Evolutionary conservation across 2,113 vertebrate genomes (phyloP).

Genomic region (Pterophyllum scalare): DNA sequence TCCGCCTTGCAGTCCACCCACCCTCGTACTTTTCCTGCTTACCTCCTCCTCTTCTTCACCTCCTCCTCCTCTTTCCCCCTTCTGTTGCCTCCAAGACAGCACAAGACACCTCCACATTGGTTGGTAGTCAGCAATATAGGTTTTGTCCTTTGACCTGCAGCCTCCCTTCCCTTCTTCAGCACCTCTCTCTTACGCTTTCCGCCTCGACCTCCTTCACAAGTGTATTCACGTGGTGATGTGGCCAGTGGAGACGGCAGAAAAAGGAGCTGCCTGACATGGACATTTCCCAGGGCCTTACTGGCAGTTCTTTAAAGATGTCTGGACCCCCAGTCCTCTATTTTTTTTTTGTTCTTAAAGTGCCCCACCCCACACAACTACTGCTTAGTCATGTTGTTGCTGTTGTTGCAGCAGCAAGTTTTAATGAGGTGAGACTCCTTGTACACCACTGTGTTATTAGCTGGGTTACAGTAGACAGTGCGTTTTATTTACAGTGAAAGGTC

Average conservation of each 20-base stretch:
- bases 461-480: conserved; percentile 54
- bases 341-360: conserved; percentile 20
- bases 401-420: conserved; percentile 71
- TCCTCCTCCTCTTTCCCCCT: conserved; percentile 39
- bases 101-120: conserved; percentile 74
- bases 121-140: conserved; percentile 76
- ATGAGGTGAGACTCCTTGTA: conserved; percentile 69
- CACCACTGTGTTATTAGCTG: conserved; percentile 31
- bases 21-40: conserved; percentile 60
- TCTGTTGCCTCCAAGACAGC: conserved; percentile 69
- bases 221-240: conserved; percentile 58
- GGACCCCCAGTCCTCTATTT: conserved; percentile 8
- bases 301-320: conserved; percentile 8
- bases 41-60: conserved; percentile 59
- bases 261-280: conserved; percentile 2
- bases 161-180: conserved; percentile 31
- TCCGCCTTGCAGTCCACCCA: conserved; percentile 69
- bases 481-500: conserved; percentile 63
- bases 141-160: conserved; percentile 74
- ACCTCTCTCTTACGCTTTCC: conserved; percentile 28
- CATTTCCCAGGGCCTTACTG: conserved; percentile 21
- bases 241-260: conserved; percentile 23
- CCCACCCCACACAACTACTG: conserved; percentile 40
- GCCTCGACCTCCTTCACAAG: conserved; percentile 69
- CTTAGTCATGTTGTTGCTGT: conserved; percentile 75